Percentiles rank a stretch among this genome's conserved stretches.
Evolutionary conservation across 2,888 invertebrate genomes (phyloP).

Genomic region (Ramazzottius varieornatus): DNA sequence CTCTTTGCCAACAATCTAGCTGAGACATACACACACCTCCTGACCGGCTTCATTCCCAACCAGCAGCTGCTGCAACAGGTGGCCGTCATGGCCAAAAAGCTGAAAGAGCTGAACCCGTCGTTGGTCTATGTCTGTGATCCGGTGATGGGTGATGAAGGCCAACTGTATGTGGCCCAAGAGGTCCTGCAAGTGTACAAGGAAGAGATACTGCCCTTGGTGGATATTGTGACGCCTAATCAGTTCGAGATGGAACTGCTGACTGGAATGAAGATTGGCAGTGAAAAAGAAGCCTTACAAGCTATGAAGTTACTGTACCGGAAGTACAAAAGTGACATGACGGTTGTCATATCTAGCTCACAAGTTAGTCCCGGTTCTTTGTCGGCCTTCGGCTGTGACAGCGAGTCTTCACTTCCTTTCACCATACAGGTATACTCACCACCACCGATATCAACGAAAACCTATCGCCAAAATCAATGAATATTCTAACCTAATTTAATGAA

Average conservation of each 20-base stretch:
- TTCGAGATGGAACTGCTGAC: slow-evolving; percentile 28
- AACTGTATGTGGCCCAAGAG: slow-evolving; percentile 26
- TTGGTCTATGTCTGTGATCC: slow-evolving; percentile 28
- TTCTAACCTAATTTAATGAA: too few relatives aligned
- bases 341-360: too few relatives aligned
- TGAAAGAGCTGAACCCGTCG: slow-evolving; percentile 20
- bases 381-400: too few relatives aligned
- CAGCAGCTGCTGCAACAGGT: slow-evolving; percentile 24
- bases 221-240: slow-evolving; percentile 29
- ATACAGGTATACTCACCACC: too few relatives aligned
- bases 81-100: slow-evolving; percentile 21
- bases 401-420: too few relatives aligned
- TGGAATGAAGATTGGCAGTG: too few relatives aligned
- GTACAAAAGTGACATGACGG: too few relatives aligned
- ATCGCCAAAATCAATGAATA: too few relatives aligned
- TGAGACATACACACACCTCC: slow-evolving; percentile 23
- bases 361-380: too few relatives aligned
- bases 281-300: too few relatives aligned
- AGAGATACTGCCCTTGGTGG: slow-evolving; percentile 24
- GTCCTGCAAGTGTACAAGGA: slow-evolving; percentile 26
- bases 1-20: slow-evolving; percentile 20
- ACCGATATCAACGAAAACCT: too few relatives aligned
- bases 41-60: slow-evolving; percentile 27
- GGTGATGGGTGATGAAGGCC: slow-evolving; percentile 28
- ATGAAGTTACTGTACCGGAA: too few relatives aligned